Percentiles rank a stretch among this genome's conserved stretches.
Evolutionary conservation across 1,140 invertebrate genomes (phyloP).

Genomic region (Drosophila saltans): DNA sequence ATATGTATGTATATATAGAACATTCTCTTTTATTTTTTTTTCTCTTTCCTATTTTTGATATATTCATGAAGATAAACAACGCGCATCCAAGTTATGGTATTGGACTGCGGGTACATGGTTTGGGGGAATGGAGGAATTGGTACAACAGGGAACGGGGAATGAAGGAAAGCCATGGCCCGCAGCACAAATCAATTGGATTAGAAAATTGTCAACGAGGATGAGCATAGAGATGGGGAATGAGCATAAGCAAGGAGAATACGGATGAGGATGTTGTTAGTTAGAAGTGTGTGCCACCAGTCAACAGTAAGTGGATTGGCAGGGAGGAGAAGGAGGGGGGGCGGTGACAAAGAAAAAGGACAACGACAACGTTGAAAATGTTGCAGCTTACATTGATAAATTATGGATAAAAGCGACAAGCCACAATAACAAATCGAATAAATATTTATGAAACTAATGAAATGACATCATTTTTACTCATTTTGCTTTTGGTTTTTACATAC

Average conservation of each 20-base stretch:
- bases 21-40: slow-evolving; percentile 9
- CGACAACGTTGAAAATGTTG: slow-evolving; percentile 58
- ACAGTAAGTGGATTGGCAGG: background rate
- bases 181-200: slow-evolving; percentile 80
- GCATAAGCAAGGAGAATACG: background rate
- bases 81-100: slow-evolving; percentile 50
- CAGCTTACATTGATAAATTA: slow-evolving; percentile 79
- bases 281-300: background rate
- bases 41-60: slow-evolving; percentile 16
- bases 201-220: slow-evolving; percentile 74
- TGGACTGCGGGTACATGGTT: background rate
- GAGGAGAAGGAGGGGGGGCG: background rate
- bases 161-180: slow-evolving; percentile 47
- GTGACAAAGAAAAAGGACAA: slow-evolving; percentile 25
- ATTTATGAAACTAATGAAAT: slow-evolving; percentile 81
- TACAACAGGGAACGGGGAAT: background rate
- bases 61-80: slow-evolving; percentile 71
- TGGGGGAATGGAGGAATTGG: background rate
- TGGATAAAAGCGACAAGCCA: slow-evolving; percentile 66
- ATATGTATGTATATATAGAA: slow-evolving; percentile 6
- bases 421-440: slow-evolving; percentile 75
- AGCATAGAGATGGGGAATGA: slow-evolving; percentile 7
- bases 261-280: slow-evolving; percentile 10
- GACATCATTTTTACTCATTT: slow-evolving; percentile 54
- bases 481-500: slow-evolving; percentile 4